Evolutionary conservation across 1,140 invertebrate genomes (phyloP).

Genomic region (Hylaeus anthracinus): DNA sequence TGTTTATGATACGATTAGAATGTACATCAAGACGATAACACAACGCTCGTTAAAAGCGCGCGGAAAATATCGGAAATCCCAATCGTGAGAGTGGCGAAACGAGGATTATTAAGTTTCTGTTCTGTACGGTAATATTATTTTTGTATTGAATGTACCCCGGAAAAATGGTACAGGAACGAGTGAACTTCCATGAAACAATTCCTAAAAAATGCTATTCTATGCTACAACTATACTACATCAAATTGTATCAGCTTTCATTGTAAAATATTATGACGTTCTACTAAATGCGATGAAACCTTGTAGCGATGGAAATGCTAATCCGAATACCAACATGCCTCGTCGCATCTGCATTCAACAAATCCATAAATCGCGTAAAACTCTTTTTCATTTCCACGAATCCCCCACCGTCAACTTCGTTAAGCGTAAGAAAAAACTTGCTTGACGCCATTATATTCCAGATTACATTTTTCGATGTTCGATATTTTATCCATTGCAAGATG

Average conservation of each 20-base stretch:
- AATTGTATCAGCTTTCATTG: neutral
- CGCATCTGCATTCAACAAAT: neutral
- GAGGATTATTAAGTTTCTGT: no score
- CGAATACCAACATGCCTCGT: neutral
- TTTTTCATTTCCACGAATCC: slow-evolving; percentile 1
- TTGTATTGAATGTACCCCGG: no score
- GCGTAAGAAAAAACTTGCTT: neutral
- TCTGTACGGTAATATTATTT: no score
- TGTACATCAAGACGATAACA: neutral
- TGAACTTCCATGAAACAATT: no score
- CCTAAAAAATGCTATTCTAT: no score
- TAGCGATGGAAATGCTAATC: neutral
- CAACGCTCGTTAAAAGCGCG: neutral
- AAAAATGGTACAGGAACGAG: no score
- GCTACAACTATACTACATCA: no score
- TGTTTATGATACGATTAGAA: slow-evolving; percentile 18
- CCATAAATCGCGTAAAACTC: neutral
- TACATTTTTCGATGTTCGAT: neutral
- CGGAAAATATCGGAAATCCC: neutral
- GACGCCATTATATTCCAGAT: neutral
- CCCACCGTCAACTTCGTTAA: neutral
- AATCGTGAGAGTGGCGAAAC: no score
- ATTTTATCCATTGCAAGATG: neutral
- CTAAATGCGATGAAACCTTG: neutral
- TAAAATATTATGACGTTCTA: neutral